Evolutionary conservation across 2,797 vertebrate genomes (phyloP).

Genomic region (Darevskia nairensis): DNA sequence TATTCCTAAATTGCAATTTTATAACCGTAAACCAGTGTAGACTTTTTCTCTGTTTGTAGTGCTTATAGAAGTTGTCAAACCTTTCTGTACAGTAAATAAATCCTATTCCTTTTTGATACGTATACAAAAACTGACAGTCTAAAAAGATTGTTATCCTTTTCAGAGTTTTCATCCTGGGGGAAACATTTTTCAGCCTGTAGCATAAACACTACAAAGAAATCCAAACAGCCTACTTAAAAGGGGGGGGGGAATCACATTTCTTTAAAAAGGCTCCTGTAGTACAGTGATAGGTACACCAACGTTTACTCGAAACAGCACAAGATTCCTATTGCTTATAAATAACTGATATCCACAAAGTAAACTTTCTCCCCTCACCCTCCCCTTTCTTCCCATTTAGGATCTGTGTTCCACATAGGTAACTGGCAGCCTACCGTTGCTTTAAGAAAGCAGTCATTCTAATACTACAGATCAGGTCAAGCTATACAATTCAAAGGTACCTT

Average conservation of each 20-base stretch:
- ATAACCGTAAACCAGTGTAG: neutral
- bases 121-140: neutral
- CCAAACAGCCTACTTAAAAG: neutral
- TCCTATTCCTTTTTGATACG: neutral
- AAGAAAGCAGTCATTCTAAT: neutral
- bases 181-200: neutral
- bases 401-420: neutral
- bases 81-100: neutral
- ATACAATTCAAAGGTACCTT: neutral
- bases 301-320: conserved; percentile 34
- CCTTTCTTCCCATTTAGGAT: neutral
- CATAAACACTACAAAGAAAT: conserved; percentile 26
- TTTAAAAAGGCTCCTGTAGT: conserved; percentile 55
- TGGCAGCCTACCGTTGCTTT: neutral
- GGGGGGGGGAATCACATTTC: conserved; percentile 28
- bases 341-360: conserved; percentile 14
- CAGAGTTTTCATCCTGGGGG: neutral
- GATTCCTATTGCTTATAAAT: conserved; percentile 61
- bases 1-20: neutral
- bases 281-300: conserved; percentile 64
- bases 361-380: no score
- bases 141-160: neutral
- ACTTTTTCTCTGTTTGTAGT: neutral
- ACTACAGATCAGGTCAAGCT: neutral
- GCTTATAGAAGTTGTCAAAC: neutral